These are phyloP conservation scores for Melipona beecheii DNA, from an alignment of 2,888 invertebrate species.

Conservation along the genomic window DNA sequence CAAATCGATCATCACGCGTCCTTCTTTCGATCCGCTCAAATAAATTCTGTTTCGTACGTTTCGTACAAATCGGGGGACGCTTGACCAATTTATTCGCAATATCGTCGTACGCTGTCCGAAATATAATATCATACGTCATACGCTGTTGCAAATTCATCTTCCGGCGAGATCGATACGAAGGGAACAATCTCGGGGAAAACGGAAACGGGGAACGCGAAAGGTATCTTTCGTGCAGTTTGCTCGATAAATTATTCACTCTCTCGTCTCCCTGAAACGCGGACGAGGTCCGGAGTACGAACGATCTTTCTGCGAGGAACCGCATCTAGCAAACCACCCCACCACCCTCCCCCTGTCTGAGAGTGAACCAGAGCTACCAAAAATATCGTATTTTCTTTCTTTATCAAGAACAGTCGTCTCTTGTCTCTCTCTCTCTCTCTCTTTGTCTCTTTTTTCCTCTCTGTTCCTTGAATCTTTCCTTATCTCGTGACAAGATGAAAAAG, in stretches of 20 bases:
- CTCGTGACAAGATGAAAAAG: not conserved
- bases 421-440: conserved; percentile 2
- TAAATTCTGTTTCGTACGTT: not conserved
- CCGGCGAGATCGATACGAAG: not conserved
- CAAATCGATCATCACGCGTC: not conserved
- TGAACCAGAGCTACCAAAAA: conserved; percentile 10
- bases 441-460: conserved; percentile 1
- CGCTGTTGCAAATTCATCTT: not conserved
- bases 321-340: not conserved
- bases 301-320: conserved; percentile 2
- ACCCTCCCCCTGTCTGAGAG: not conserved
- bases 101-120: not conserved
- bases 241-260: not conserved
- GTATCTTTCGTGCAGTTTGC: not conserved
- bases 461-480: not conserved
- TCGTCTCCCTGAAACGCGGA: conserved; percentile 23
- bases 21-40: not conserved
- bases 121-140: too few relatives aligned
- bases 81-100: not conserved
- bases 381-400: not conserved
- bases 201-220: not conserved
- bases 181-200: not conserved
- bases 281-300: not conserved
- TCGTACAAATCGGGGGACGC: not conserved
- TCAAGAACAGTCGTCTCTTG: conserved; percentile 2